phyloP scores from a whole-genome alignment of 2,113 vertebrate genomes.

The Neopipo cinnamomea region DNA sequence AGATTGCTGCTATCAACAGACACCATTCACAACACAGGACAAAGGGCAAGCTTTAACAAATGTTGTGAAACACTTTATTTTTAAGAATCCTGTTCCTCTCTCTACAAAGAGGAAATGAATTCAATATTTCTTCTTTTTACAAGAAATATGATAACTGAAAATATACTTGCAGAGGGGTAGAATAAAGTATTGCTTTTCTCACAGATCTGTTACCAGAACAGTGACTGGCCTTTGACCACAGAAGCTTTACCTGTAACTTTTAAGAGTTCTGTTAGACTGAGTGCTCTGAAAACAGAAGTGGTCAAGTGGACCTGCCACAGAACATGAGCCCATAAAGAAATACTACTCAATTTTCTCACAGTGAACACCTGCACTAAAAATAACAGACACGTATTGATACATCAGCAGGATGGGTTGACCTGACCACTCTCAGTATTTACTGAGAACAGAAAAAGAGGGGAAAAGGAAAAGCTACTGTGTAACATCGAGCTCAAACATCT shows the following conservation, averaged over 20 bases:
- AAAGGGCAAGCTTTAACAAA: constrained; percentile 1
- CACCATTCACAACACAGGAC: neutral
- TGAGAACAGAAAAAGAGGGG: neutral
- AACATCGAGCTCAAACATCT: neutral
- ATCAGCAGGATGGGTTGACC: neutral
- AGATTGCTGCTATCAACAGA: neutral
- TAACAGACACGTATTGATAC: neutral
- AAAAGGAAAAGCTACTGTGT: neutral
- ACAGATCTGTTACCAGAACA: neutral
- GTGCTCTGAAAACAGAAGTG: neutral
- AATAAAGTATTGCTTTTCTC: neutral
- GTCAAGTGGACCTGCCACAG: neutral
- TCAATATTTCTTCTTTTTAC: constrained; percentile 49
- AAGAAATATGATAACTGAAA: neutral
- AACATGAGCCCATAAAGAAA: neutral
- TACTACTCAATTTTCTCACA: neutral
- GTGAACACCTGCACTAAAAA: neutral
- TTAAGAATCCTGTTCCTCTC: constrained; percentile 47
- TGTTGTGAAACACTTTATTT: constrained; percentile 55
- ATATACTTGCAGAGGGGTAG: neutral
- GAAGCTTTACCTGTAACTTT: neutral
- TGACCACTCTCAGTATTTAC: neutral
- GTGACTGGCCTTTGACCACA: neutral
- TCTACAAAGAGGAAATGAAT: constrained; percentile 43
- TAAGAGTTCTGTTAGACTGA: neutral